phyloP scores from a whole-genome alignment of 64 coral and sea anemone species.

The Exaiptasia diaphana region DNA sequence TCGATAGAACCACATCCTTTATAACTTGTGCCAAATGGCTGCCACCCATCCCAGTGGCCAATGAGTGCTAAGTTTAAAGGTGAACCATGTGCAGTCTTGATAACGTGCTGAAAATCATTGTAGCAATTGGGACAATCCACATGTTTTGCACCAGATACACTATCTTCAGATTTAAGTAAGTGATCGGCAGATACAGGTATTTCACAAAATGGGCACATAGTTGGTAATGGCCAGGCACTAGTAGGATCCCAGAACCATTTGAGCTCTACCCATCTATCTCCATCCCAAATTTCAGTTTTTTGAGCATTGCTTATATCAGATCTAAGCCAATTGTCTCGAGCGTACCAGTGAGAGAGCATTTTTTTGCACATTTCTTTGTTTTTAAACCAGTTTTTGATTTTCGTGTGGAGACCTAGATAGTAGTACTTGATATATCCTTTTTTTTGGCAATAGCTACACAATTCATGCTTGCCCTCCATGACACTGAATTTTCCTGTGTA shows the following conservation, averaged over 20 bases:
- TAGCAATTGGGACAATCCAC: too few species aligned
- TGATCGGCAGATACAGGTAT: conserved; percentile 30
- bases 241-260: conserved; percentile 62
- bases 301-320: too few species aligned
- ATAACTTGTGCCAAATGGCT: too few species aligned
- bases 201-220: conserved; percentile 11
- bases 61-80: too few species aligned
- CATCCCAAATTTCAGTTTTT: conserved; percentile 57
- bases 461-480: conserved; percentile 52
- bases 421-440: conserved; percentile 59
- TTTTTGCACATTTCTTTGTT: too few species aligned
- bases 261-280: conserved; percentile 50
- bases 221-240: conserved; percentile 38
- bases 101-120: too few species aligned
- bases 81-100: too few species aligned
- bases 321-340: too few species aligned
- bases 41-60: too few species aligned
- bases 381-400: conserved; percentile 78
- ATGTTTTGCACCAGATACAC: too few species aligned
- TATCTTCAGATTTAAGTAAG: conserved; percentile 10
- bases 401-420: conserved; percentile 53
- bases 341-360: too few species aligned
- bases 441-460: conserved; percentile 53
- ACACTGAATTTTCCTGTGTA: conserved; percentile 72
- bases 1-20: too few species aligned